phyloP scores from a whole-genome alignment of 2,888 invertebrate species.

The Eristalis tenax region DNA sequence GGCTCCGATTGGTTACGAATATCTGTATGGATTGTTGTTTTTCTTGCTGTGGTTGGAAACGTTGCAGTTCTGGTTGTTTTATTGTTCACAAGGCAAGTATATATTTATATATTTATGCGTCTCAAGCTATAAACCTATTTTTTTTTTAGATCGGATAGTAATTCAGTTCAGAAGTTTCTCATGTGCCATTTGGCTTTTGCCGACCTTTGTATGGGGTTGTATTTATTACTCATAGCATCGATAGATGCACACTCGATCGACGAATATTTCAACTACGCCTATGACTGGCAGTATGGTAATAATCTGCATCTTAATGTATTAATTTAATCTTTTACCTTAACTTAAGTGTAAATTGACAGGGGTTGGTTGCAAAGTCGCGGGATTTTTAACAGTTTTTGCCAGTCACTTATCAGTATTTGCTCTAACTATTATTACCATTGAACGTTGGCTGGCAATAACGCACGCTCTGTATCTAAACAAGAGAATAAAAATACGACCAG shows the following conservation, averaged over 20 bases:
- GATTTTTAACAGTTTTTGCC: constrained; percentile 93
- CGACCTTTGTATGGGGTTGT: constrained; percentile 93
- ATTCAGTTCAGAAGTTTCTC: constrained; percentile 86
- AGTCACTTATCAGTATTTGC: constrained; percentile 94
- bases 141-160: constrained; percentile 79
- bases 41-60: constrained; percentile 92
- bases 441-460: constrained; percentile 92
- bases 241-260: constrained; percentile 92
- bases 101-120: not conserved
- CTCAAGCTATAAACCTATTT: not conserved
- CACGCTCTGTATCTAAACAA: constrained; percentile 92
- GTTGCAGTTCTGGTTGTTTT: constrained; percentile 90
- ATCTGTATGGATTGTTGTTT: constrained; percentile 93
- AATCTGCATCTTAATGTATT: not conserved
- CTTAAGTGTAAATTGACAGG: constrained; percentile 80
- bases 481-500: constrained; percentile 87
- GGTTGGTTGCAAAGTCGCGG: constrained; percentile 91
- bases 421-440: constrained; percentile 91
- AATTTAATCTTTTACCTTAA: not conserved
- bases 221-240: constrained; percentile 90
- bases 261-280: constrained; percentile 94
- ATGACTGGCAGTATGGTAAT: constrained; percentile 91
- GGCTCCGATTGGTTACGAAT: constrained; percentile 89
- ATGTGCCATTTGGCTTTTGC: constrained; percentile 93
- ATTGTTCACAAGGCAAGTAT: constrained; percentile 82